Percentiles rank a stretch among this genome's conserved stretches.
Conservation (phyloP, 2,797 vertebrate genomes). For the Atherinosoma microstoma region DNA sequence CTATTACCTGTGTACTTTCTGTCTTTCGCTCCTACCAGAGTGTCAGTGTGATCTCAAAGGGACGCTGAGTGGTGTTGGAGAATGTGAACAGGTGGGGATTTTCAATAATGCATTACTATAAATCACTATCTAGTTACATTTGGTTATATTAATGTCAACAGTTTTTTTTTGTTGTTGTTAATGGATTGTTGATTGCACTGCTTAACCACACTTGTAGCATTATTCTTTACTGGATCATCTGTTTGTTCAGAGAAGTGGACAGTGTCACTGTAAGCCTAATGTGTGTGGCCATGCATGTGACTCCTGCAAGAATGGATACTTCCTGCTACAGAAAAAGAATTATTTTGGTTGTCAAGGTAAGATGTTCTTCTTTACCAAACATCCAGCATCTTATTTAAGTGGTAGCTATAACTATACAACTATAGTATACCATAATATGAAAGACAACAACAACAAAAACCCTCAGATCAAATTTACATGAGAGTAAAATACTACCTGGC, state of each 20-base stretch:
- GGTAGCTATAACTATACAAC: neutral
- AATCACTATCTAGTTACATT: neutral
- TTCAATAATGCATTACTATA: constrained; percentile 10
- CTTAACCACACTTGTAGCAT: neutral
- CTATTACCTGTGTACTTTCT: constrained; percentile 19
- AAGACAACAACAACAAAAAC: neutral
- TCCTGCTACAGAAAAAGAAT: constrained; percentile 85
- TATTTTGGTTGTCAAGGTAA: constrained; percentile 95
- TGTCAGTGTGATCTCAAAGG: constrained; percentile 91
- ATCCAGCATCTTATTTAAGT: neutral
- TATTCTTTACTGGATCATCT: constrained; percentile 6
- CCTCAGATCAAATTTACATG: neutral
- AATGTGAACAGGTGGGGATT: constrained; percentile 90
- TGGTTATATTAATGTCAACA: neutral
- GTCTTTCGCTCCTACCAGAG: constrained; percentile 75
- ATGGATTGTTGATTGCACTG: neutral
- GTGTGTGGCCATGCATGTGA: constrained; percentile 85
- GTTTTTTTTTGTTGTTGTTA: neutral
- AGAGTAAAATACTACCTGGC: neutral
- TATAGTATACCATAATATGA: too few species aligned
- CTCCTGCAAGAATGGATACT: constrained; percentile 89
- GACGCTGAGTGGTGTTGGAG: constrained; percentile 89
- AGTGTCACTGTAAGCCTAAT: constrained; percentile 90
- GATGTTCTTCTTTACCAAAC: constrained; percentile 2
- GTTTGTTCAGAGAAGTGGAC: constrained; percentile 83